These are phyloP conservation scores for Propsilocerus akamusi DNA, from an alignment of 1,140 invertebrate species.

Conservation along the genomic window DNA sequence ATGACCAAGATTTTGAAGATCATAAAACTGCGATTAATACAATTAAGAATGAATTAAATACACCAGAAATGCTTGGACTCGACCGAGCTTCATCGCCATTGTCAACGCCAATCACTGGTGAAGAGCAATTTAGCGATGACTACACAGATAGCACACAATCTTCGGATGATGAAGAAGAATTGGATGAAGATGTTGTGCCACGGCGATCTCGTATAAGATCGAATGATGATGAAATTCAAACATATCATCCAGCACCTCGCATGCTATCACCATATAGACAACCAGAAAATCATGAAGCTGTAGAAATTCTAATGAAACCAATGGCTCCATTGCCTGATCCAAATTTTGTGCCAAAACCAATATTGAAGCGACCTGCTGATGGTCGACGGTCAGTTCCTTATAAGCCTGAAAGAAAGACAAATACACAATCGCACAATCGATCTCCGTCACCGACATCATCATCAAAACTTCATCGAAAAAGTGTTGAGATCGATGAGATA, in stretches of 20 bases:
- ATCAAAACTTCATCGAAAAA: constrained; percentile 11
- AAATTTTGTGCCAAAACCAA: constrained; percentile 52
- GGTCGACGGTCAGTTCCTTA: constrained; percentile 10
- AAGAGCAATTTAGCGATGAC: constrained; percentile 29
- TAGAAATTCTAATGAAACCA: constrained; percentile 32
- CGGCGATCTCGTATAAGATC: constrained; percentile 25
- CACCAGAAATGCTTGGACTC: background rate
- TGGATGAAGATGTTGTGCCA: constrained; percentile 32
- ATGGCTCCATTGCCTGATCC: constrained; percentile 32
- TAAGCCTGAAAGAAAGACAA: background rate
- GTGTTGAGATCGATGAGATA: constrained; percentile 9
- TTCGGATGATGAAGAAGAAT: constrained; percentile 27
- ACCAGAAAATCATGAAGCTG: constrained; percentile 28
- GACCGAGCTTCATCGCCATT: background rate
- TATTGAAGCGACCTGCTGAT: constrained; percentile 34
- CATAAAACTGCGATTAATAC: background rate
- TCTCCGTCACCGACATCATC: constrained; percentile 18
- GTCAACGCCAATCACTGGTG: constrained; percentile 8
- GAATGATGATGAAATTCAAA: constrained; percentile 37
- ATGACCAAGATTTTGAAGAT: background rate
- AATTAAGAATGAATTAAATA: background rate
- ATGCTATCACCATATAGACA: constrained; percentile 22
- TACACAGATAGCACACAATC: constrained; percentile 38
- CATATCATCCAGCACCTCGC: constrained; percentile 49
- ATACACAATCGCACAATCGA: constrained; percentile 12